These are phyloP conservation scores for Acrobasis repandana DNA, from an alignment of 2,888 invertebrate genomes.

Conservation along the genomic window DNA sequence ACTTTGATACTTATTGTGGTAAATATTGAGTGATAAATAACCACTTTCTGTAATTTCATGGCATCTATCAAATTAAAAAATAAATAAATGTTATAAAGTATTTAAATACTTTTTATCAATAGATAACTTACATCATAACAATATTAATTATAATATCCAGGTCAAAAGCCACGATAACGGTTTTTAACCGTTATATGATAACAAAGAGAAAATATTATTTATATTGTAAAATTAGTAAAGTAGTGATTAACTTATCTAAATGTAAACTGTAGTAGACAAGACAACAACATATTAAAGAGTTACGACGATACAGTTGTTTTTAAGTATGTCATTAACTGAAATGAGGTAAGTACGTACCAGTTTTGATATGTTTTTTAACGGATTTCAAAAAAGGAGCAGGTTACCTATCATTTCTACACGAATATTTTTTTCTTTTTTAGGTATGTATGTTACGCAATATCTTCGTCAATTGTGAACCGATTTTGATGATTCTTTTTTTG, in stretches of 20 bases:
- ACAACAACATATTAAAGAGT: not conserved
- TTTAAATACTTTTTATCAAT: not conserved
- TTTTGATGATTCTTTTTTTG: no score
- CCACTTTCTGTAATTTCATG: not conserved
- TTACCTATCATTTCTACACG: no score
- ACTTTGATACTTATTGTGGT: not conserved
- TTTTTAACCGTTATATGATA: constrained; percentile 4
- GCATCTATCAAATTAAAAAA: not conserved
- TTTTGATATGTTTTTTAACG: no score
- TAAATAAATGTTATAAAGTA: not conserved
- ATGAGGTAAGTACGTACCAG: no score
- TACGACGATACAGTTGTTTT: no score
- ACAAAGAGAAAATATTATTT: not conserved
- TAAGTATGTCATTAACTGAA: no score
- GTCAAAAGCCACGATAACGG: constrained; percentile 3
- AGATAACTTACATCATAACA: not conserved
- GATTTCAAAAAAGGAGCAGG: no score
- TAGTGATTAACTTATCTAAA: constrained; percentile 1
- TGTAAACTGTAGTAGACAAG: not conserved
- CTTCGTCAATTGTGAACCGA: no score
- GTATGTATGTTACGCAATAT: no score
- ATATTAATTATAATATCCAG: not conserved
- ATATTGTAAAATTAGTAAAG: not conserved
- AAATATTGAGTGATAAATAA: not conserved
- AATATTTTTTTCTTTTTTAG: no score